These are phyloP conservation scores for Microchirus variegatus DNA, from an alignment of 2,797 vertebrate species.

Conservation along the genomic window DNA sequence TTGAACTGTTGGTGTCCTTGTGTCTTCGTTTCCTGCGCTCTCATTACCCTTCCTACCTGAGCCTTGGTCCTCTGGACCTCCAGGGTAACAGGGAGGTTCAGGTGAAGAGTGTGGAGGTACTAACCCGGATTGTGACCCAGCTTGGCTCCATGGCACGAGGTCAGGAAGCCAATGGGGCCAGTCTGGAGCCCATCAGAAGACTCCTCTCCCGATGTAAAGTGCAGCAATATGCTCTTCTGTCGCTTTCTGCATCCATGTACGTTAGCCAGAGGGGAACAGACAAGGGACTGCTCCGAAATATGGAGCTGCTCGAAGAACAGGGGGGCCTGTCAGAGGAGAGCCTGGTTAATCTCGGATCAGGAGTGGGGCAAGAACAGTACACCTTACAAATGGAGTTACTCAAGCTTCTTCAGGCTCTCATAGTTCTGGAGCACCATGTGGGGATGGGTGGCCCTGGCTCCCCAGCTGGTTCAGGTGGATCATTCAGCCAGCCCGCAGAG, in stretches of 20 bases:
- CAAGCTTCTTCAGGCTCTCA: constrained; percentile 92
- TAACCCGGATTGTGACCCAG: constrained; percentile 87
- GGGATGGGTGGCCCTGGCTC: constrained; percentile 55
- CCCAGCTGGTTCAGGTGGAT: constrained; percentile 45
- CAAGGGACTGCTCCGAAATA: constrained; percentile 53
- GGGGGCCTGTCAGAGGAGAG: constrained; percentile 86
- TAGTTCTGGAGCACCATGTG: constrained; percentile 90
- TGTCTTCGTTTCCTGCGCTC: constrained; percentile 93
- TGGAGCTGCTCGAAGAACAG: constrained; percentile 63
- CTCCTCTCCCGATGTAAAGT: constrained; percentile 88
- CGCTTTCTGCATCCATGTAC: constrained; percentile 93
- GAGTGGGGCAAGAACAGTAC: constrained; percentile 88
- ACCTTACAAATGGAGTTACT: constrained; percentile 94
- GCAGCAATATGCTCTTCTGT: constrained; percentile 91
- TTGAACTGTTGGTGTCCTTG: constrained; percentile 91
- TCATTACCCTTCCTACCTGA: constrained; percentile 90
- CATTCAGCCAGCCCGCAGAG: constrained; percentile 72
- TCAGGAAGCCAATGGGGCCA: constrained; percentile 43
- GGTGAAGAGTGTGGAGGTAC: constrained; percentile 95
- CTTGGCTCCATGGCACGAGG: constrained; percentile 76
- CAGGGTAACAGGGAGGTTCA: constrained; percentile 95
- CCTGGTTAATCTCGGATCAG: constrained; percentile 86
- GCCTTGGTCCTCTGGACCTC: constrained; percentile 84
- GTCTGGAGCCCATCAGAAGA: constrained; percentile 76
- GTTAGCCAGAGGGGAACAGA: constrained; percentile 83